Evolutionary conservation across 2,797 vertebrate genomes (phyloP), one percentile per base, ranked within the genome.

Genomic region (Pagetopsis macropterus): DNA sequence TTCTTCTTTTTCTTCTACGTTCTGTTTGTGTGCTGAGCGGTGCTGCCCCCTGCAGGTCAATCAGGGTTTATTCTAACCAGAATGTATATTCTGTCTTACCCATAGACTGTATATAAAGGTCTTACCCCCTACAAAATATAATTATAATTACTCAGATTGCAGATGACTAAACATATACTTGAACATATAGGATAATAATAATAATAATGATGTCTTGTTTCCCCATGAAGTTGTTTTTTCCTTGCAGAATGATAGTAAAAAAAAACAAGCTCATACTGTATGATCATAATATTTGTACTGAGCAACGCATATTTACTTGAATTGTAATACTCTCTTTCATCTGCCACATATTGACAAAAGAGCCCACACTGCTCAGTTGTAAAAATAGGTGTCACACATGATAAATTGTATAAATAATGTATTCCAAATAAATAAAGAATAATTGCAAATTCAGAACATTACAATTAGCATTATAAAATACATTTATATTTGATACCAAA

Each of bases 11-110:
- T 83, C 72, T 52, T 79, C 75, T 74, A 13, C 45, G 0, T 2
- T 21, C 3, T 10, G 3, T 27, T 27, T 27, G 5, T 27, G 4
- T 1, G 5, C 0, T 9, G 17, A 2, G 10, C 6, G 1, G 9
- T 60, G 58, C 63, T 77, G 83, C 82, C 85, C n/a, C 21, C 87
- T 80, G 46, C 19, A 40, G 86, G 59, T 56, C 0, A 60, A 2
- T 57, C 4, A 2, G 37, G 3, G 21, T 19, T 19, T 37, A 10
- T 31, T 13, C 19, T 17, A 5, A 48, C 13, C 33, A 50, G 5
- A 6, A 46, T 31, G 48, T 9, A 45, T 21, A 52, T 33, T 3
- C 43, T 46, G 23, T 23, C 2, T 23, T 23, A 23, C 23, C 23
- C 23, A 23, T 23, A 23, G 23, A 27, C 23, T 27, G 23, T 27